Conservation (phyloP, 2,797 vertebrate species). For the Siniperca scherzeri region DNA sequence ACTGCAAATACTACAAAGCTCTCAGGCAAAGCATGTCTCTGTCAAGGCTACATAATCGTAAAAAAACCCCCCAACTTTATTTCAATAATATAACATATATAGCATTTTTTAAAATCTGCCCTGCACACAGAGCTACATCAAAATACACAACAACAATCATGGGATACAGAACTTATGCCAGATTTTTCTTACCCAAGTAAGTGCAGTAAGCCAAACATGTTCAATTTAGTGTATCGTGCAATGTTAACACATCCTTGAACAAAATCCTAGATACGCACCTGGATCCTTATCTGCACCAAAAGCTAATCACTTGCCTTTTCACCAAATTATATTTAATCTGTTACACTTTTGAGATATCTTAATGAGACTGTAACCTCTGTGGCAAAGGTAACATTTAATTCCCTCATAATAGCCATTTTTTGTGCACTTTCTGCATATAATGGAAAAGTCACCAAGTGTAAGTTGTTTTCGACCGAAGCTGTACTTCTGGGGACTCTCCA, state of each 20-base stretch:
- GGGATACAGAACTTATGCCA: background rate
- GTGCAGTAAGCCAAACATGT: background rate
- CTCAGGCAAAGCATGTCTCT: conserved; percentile 26
- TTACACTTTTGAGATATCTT: background rate
- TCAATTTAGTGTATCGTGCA: background rate
- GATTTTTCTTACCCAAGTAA: background rate
- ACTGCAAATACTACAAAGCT: conserved; percentile 46
- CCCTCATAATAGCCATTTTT: background rate
- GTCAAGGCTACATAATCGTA: background rate
- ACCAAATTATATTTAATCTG: background rate
- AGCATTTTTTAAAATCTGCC: background rate
- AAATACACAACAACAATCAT: background rate
- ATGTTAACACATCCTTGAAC: conserved; percentile 15
- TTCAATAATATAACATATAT: background rate
- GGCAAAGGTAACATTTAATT: background rate
- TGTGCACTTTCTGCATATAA: background rate
- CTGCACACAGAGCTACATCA: background rate
- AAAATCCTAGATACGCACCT: background rate
- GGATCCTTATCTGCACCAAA: conserved; percentile 9
- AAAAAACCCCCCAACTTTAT: background rate
- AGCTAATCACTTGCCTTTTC: background rate
- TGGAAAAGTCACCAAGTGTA: background rate
- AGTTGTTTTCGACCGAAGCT: background rate
- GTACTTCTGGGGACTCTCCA: background rate
- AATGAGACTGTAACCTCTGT: background rate